phyloP scores from a whole-genome alignment of 1,140 invertebrate species.

The Drosophila tristis region DNA sequence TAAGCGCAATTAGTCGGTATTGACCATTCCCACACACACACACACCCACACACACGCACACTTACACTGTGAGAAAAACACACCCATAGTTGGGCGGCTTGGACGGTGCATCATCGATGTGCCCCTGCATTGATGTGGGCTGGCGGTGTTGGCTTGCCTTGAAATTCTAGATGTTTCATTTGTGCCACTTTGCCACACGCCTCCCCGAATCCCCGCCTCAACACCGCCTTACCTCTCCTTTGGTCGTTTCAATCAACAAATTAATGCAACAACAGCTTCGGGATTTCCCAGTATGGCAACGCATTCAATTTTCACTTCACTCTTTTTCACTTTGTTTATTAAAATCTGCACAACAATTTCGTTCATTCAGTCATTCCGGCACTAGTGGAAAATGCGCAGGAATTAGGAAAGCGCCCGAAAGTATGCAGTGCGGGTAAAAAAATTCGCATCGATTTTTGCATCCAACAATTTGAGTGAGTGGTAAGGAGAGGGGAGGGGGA shows the following conservation, averaged over 20 bases:
- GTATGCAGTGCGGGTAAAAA: not conserved
- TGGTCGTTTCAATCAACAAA: constrained; percentile 51
- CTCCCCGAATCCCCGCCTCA: no score
- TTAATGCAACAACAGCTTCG: constrained; percentile 42
- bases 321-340: constrained; percentile 35
- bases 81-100: no score
- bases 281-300: constrained; percentile 11
- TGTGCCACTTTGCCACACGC: constrained; percentile 16
- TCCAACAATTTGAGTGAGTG: no score
- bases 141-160: not conserved
- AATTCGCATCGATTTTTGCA: not conserved
- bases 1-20: constrained; percentile 73
- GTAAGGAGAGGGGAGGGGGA: no score
- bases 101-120: not conserved
- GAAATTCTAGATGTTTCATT: constrained; percentile 22
- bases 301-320: constrained; percentile 1
- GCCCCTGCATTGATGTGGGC: constrained; percentile 6
- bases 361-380: no score
- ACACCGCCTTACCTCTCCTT: not conserved
- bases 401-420: constrained; percentile 7
- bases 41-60: constrained; percentile 14
- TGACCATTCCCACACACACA: constrained; percentile 48
- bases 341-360: constrained; percentile 19
- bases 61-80: not conserved
- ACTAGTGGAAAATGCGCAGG: constrained; percentile 6